phyloP scores from a whole-genome alignment of 2,113 vertebrate species.

The Vombatus ursinus region DNA sequence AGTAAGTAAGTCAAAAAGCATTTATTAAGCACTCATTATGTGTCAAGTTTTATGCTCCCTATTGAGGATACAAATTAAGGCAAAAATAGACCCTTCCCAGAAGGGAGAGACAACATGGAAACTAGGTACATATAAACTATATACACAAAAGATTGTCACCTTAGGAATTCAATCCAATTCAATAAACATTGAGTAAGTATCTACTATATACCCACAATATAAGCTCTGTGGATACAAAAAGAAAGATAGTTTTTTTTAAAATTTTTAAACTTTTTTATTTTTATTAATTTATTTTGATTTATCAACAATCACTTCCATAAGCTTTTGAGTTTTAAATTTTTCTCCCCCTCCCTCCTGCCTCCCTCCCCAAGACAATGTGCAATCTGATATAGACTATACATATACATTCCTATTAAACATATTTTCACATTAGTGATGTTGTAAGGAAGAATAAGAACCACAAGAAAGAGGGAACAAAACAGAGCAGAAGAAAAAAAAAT shows the following conservation, averaged over 20 bases:
- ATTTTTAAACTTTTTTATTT: too few species aligned
- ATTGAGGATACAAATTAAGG: not conserved
- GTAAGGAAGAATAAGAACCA: too few species aligned
- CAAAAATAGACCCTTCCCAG: not conserved
- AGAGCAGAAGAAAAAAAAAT: too few species aligned
- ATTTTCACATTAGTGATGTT: too few species aligned
- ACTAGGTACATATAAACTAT: not conserved
- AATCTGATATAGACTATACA: too few species aligned
- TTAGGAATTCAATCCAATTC: not conserved
- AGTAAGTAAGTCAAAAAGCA: not conserved
- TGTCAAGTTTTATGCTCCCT: not conserved
- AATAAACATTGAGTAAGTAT: not conserved
- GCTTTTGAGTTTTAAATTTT: too few species aligned
- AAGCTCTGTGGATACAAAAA: not conserved
- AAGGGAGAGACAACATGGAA: not conserved
- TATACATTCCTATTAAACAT: too few species aligned
- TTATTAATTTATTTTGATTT: too few species aligned
- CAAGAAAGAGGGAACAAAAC: too few species aligned
- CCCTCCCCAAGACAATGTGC: too few species aligned
- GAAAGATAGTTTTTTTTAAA: not conserved
- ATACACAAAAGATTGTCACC: not conserved
- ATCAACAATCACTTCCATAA: too few species aligned
- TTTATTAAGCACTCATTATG: not conserved
- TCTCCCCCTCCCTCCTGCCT: too few species aligned
- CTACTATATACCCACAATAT: not conserved